Base-by-base conservation (phyloP, 2,113 vertebrate genomes). In the Nicator chloris region DNA sequence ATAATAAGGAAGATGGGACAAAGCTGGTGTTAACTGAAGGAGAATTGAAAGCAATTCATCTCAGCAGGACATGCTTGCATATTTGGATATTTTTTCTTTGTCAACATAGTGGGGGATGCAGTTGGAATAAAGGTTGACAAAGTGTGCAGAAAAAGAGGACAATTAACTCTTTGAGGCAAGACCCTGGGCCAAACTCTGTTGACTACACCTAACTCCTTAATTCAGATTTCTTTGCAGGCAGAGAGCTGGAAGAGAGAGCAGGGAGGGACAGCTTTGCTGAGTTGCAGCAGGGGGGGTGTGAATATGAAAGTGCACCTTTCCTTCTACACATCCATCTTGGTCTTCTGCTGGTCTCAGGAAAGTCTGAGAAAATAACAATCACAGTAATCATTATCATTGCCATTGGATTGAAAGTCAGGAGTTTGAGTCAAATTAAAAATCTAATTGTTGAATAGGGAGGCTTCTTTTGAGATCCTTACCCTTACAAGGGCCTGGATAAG, bases 21-120 rank as follows among this genome's bases (percentile, higher is more conserved):
- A 96, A 95, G 69, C 50, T 96, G 93, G 77, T 92, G 72, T 76
- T 83, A 93, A 66, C 23, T 30, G 50, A 91, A 88, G 69, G 66
- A 79, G 76, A 59, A 65, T 39, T 91, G 57, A 94, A 79, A 86
- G 61, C 56, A 89, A 27, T 96, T 94, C 89, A 80, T 71, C 70
- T 81, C 94, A 95, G 94, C 82, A 61, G 85, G 91, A 27, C 33
- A 50, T 14, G 19, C 16, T 61, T 81, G 24, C 33, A 28, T 45
- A 61, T 95, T 76, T 72, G 20, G 45, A 37, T 59, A 11, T 83
- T 89, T 91, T 56, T 78, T 57, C 76, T 87, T 83, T 59, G 71
- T 66, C 60, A 85, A 19, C 20, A 13, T 70, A 83, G 70, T 19
- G 22, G 19, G 13, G 18, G 8, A 39, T 27, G 27, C 13, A 40